These are phyloP conservation scores for Ceyx erithaca DNA, from an alignment of 2,797 vertebrate genomes.

Conservation along the genomic window DNA sequence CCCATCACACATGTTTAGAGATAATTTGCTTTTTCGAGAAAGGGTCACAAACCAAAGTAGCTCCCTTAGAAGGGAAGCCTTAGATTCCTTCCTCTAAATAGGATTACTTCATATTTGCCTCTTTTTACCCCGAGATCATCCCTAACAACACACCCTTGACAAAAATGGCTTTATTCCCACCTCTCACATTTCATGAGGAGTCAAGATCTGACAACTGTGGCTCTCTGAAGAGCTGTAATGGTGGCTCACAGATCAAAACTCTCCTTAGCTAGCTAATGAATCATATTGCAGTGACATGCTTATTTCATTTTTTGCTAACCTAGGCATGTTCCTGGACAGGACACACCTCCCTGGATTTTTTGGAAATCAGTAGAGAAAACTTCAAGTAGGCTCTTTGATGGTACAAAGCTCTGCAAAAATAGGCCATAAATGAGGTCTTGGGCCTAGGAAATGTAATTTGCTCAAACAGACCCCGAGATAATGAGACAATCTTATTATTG, in stretches of 20 bases:
- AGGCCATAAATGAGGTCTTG: neutral
- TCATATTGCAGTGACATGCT: neutral
- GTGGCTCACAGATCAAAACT: slow-evolving; percentile 2
- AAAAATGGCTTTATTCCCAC: neutral
- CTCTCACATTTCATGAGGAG: neutral
- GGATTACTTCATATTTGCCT: neutral
- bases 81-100: neutral
- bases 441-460: neutral
- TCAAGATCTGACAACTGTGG: neutral
- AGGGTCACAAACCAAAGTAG: neutral
- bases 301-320: neutral
- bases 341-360: neutral
- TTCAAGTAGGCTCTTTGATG: neutral
- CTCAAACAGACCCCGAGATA: neutral
- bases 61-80: neutral
- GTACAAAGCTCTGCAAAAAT: neutral
- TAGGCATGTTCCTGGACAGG: neutral
- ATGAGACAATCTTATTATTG: neutral
- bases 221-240: neutral
- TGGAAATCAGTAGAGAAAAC: neutral
- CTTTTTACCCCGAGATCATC: neutral
- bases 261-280: neutral
- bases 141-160: neutral
- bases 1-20: neutral
- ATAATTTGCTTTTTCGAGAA: neutral